Evolutionary conservation across 2,797 vertebrate genomes (phyloP), one percentile per base, ranked within the genome.

Genomic region (Neosilurus mollespiculum): DNA sequence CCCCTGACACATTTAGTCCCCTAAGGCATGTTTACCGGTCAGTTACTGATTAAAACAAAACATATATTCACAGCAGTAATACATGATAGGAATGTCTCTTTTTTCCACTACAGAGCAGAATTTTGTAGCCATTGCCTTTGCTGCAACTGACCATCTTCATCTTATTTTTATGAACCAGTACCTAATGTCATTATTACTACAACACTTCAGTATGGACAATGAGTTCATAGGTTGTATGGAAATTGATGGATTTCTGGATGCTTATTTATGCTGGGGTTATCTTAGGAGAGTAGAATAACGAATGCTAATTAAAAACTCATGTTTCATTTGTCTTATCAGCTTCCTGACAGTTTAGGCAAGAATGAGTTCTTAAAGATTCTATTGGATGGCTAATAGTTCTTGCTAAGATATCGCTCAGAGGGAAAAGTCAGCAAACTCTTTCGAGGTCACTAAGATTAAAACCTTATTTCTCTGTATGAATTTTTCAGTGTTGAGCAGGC

Each of bases 21-120:
- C 81, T 84, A 43, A 87, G 71, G 80, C 81, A 82, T 76, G 58
- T 86, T 75, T 84, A 85, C 51, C 67, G n/a, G 22, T 62, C 83
- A 82, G 37, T 81, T 85, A 65, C 66, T 82, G 84, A 86, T 80
- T 86, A 86, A 86, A 86, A 80, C 81, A 82, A 82, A 85, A 82
- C 77, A 80, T 56, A 72, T 78, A 83, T 86, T 80, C 84, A 86
- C 84, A 83, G 81, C 77, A 83, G 77, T 80, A 67, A 83, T 80
- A 77, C 72, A 80, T 82, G 59, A 85, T 80, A 85, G 84, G 64
- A 82, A 85, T 76, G 30, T 69, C 58, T n/a, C 49, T 37, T 59
- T 77, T 79, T 66, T 3, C 54, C 69, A 85, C 59, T 37, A 80
- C 81, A 79, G 67, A 72, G 78, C 34, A 65, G 82, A 72, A 49